Percentiles rank a stretch among this genome's conserved stretches.
Conservation (phyloP, 2,888 invertebrate species). For the Nemotelus nigrinus region DNA sequence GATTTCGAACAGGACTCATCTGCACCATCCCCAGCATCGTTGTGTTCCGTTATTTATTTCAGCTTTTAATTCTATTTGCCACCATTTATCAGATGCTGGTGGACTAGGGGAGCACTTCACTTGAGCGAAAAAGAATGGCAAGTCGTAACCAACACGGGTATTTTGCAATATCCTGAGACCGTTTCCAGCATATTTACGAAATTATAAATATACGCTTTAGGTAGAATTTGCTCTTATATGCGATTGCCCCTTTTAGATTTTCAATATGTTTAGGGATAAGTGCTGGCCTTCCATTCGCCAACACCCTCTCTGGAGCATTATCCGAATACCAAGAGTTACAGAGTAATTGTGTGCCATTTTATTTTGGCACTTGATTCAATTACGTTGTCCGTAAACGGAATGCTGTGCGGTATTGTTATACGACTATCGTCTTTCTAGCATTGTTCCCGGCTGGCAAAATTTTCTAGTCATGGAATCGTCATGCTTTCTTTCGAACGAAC, state of each 20-base stretch:
- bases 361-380: constrained; percentile 49
- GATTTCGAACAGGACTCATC: constrained; percentile 8
- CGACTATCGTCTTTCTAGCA: background rate
- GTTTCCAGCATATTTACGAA: constrained; percentile 14
- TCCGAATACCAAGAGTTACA: constrained; percentile 10
- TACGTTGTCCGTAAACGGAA: constrained; percentile 41
- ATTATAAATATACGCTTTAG: constrained; percentile 37
- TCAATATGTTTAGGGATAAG: too few relatives aligned
- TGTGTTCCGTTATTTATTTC: constrained; percentile 47
- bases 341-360: constrained; percentile 48
- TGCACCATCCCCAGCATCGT: constrained; percentile 19
- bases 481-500: background rate
- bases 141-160: background rate
- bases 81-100: constrained; percentile 45
- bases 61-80: constrained; percentile 50
- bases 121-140: background rate
- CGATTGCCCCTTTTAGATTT: background rate
- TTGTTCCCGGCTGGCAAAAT: background rate
- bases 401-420: constrained; percentile 40
- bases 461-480: background rate
- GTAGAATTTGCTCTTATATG: background rate
- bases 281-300: too few relatives aligned
- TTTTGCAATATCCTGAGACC: background rate
- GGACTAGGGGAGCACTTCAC: background rate
- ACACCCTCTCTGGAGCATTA: background rate